A percentile compares a stretch with the other conserved stretches of the same genome.
These are phyloP conservation scores for Temnothorax ravouxi DNA, from an alignment of 2,888 invertebrate genomes.

Conservation along the genomic window DNA sequence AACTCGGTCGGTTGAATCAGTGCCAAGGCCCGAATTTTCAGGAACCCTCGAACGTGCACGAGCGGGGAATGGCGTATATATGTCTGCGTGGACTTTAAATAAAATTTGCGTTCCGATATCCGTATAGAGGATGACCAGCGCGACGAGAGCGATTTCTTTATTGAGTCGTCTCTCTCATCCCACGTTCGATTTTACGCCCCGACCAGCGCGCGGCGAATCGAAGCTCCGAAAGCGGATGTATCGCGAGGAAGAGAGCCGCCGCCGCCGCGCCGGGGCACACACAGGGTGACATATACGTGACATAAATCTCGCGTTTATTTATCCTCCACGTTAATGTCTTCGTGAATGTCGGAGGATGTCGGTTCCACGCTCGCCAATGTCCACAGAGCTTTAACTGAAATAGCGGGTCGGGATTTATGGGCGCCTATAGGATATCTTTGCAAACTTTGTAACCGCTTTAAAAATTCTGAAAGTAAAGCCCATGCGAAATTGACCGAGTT, in stretches of 20 bases:
- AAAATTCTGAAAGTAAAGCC: not conserved
- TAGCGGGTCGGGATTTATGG: conserved; percentile 3
- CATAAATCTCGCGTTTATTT: conserved; percentile 10
- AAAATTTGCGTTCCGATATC: conserved; percentile 27
- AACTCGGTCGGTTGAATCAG: conserved; percentile 70
- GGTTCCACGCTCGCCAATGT: not conserved
- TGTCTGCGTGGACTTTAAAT: conserved; percentile 27
- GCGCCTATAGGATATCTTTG: not conserved
- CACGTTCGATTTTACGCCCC: not conserved
- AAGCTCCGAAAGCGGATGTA: not conserved
- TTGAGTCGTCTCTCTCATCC: not conserved
- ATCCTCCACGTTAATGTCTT: not conserved
- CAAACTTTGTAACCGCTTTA: not conserved
- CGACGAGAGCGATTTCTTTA: not conserved
- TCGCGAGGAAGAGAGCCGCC: not conserved
- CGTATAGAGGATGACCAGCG: not conserved
- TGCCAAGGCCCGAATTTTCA: conserved; percentile 68
- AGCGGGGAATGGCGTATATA: not conserved
- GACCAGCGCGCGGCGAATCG: not conserved
- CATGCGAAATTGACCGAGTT: not conserved
- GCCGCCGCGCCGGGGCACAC: not conserved
- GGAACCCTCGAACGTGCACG: conserved; percentile 2
- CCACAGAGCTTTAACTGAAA: conserved; percentile 9
- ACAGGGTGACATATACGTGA: not conserved
- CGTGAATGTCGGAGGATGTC: conserved; percentile 1